These are phyloP conservation scores for Baryphthengus martii DNA, from an alignment of 2,113 vertebrate species.

Conservation along the genomic window DNA sequence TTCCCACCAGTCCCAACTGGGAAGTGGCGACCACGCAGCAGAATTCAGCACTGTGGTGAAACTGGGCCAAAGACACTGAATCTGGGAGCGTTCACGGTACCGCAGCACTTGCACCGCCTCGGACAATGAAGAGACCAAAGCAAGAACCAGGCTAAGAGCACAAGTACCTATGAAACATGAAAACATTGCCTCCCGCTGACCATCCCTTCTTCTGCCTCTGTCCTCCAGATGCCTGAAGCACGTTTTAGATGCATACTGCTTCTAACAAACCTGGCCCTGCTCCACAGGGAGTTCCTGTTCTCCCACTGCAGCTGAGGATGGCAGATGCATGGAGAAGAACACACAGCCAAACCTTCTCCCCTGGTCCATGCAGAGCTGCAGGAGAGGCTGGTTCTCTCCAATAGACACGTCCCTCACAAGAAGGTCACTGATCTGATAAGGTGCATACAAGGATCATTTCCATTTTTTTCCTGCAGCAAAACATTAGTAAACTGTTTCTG, in stretches of 20 bases:
- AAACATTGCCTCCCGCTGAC: neutral
- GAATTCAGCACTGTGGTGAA: neutral
- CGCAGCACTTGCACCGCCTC: neutral
- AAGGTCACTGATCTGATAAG: neutral
- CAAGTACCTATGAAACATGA: neutral
- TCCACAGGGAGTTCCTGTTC: neutral
- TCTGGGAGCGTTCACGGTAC: fast-evolving
- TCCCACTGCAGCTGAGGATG: neutral
- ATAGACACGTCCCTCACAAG: neutral
- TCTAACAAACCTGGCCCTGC: neutral
- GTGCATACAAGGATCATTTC: neutral
- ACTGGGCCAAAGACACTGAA: neutral
- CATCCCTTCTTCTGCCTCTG: neutral
- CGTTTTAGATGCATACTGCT: neutral
- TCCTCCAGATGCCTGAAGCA: neutral
- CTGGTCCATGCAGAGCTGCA: neutral
- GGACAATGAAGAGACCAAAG: neutral
- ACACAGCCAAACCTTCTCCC: neutral
- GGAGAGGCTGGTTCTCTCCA: neutral
- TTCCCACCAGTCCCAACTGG: neutral
- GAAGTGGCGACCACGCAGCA: neutral
- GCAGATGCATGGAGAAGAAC: neutral
- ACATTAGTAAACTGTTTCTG: neutral
- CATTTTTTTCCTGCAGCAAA: neutral
- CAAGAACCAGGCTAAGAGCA: neutral